Conservation (phyloP, 1,140 invertebrate genomes). For the Cotesia vestalis region DNA sequence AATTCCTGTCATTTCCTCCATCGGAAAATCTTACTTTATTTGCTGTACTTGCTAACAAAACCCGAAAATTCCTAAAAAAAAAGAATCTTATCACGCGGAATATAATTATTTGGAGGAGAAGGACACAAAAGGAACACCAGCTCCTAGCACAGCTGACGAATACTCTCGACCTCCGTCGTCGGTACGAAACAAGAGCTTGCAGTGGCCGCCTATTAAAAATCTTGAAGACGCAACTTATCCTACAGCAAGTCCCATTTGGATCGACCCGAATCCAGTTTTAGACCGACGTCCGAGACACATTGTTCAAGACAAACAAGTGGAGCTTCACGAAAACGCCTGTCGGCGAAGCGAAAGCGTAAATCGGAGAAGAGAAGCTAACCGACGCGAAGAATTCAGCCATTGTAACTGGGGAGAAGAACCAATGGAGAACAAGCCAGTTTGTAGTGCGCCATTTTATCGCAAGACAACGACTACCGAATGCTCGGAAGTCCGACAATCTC, state of each 20-base stretch:
- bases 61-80: background rate
- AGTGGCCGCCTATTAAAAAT: conserved; percentile 58
- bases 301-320: conserved; percentile 49
- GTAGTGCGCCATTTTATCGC: conserved; percentile 54
- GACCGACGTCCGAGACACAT: conserved; percentile 46
- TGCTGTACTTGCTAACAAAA: no score
- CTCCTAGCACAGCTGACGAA: conserved; percentile 13
- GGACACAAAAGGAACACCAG: conserved; percentile 6
- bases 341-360: conserved; percentile 46
- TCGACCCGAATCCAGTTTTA: conserved; percentile 58
- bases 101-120: conserved; percentile 41
- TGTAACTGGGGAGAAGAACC: conserved; percentile 33
- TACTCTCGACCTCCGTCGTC: conserved; percentile 36
- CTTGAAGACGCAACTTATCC: conserved; percentile 63
- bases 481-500: conserved; percentile 44
- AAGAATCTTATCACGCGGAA: conserved; percentile 32
- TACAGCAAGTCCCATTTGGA: conserved; percentile 63
- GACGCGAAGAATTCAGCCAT: conserved; percentile 33
- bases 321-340: conserved; percentile 46
- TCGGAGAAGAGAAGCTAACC: conserved; percentile 38
- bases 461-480: conserved; percentile 52
- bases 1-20: background rate
- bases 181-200: conserved; percentile 49
- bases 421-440: conserved; percentile 57
- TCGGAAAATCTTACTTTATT: conserved; percentile 14